Conservation (phyloP, 2,113 vertebrate species). For the Eolophus roseicapilla region DNA sequence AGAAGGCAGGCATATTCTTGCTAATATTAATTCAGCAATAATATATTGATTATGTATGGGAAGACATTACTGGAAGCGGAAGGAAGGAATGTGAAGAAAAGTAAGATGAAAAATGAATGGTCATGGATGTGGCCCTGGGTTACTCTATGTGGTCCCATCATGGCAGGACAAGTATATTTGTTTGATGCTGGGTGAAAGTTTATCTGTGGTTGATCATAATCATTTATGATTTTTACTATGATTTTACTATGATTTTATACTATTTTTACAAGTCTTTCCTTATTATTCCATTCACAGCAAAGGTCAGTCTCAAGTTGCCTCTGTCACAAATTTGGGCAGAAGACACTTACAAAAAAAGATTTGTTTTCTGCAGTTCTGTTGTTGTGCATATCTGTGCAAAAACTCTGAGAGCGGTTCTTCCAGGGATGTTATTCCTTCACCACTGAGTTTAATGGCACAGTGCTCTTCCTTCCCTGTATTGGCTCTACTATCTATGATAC, state of each 20-base stretch:
- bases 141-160: not conserved
- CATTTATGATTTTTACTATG: too few relatives aligned
- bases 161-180: not conserved
- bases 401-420: not conserved
- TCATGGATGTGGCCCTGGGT: not conserved
- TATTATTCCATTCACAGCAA: not conserved
- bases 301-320: not conserved
- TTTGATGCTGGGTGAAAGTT: not conserved
- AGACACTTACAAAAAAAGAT: not conserved
- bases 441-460: not conserved
- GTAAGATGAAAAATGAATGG: not conserved
- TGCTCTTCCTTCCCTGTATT: not conserved
- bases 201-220: not conserved
- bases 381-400: not conserved
- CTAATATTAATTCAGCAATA: not conserved
- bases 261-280: not conserved
- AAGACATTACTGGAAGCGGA: not conserved
- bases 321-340: not conserved
- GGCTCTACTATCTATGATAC: not conserved
- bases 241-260: too few relatives aligned
- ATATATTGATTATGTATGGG: not conserved
- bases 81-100: not conserved
- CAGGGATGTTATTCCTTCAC: not conserved
- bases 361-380: not conserved
- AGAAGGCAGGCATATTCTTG: not conserved